Evolutionary conservation across 2,888 invertebrate species (phyloP).

Genomic region (Catocala sponsa): DNA sequence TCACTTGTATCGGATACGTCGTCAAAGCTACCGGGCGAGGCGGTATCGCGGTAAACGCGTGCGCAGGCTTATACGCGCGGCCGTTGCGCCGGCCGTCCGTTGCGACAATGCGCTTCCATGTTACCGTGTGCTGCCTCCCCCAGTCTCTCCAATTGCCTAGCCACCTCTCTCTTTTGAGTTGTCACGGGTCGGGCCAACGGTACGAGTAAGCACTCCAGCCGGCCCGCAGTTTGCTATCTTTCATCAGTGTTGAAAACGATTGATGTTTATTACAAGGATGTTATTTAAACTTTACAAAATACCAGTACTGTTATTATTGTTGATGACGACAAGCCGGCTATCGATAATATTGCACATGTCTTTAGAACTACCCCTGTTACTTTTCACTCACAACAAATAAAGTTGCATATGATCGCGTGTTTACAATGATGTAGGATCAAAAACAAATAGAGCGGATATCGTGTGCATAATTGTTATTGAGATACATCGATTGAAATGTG

Average conservation of each 20-base stretch:
- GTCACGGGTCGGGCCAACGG: conserved; percentile 65
- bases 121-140: conserved; percentile 73
- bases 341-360: not conserved
- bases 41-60: conserved; percentile 61
- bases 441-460: conserved; percentile 33
- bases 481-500: conserved; percentile 32
- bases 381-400: not conserved
- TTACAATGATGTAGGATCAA: conserved; percentile 25
- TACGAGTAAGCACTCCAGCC: conserved; percentile 49
- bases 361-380: not conserved
- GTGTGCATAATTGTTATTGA: conserved; percentile 29
- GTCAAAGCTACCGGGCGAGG: conserved; percentile 46
- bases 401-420: conserved; percentile 32
- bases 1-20: conserved; percentile 47
- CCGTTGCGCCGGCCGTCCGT: conserved; percentile 80
- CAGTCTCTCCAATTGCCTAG: conserved; percentile 75
- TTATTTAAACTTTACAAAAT: conserved; percentile 12
- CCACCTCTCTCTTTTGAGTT: conserved; percentile 86
- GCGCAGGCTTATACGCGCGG: conserved; percentile 76
- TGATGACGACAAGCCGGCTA: not conserved
- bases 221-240: conserved; percentile 44
- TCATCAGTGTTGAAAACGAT: conserved; percentile 45
- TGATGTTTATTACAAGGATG: conserved; percentile 41
- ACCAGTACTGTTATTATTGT: not conserved
- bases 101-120: conserved; percentile 83